These are phyloP conservation scores for Thrips palmi DNA, from an alignment of 1,140 invertebrate genomes.

Conservation along the genomic window DNA sequence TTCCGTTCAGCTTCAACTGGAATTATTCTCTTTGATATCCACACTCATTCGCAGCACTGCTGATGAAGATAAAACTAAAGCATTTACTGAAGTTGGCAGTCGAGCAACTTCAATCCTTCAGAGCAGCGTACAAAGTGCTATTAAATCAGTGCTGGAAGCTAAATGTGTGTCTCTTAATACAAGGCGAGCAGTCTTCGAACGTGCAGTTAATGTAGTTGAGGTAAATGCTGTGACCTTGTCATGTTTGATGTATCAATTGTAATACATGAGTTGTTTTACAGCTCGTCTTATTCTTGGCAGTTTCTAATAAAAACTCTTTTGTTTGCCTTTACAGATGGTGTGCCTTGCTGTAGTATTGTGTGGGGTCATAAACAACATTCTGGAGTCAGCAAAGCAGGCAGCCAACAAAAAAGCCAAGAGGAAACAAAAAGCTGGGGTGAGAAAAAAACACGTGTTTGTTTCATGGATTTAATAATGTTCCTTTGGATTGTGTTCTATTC, in stretches of 20 bases:
- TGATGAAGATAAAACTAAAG: constrained; percentile 1
- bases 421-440: too few relatives aligned
- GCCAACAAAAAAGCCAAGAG: too few relatives aligned
- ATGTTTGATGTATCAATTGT: background rate
- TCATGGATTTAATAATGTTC: too few relatives aligned
- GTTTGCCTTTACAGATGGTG: constrained; percentile 4
- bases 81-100: background rate
- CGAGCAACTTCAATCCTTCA: background rate
- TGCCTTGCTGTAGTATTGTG: constrained; percentile 3
- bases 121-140: background rate
- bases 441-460: too few relatives aligned
- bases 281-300: too few relatives aligned
- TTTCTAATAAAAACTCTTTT: too few relatives aligned
- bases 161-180: too few relatives aligned
- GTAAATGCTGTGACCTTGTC: background rate
- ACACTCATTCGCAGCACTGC: background rate
- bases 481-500: too few relatives aligned
- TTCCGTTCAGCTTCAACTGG: constrained; percentile 1
- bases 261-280: constrained; percentile 1
- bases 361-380: background rate
- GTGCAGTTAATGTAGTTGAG: background rate
- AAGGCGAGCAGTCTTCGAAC: too few relatives aligned
- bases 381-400: too few relatives aligned
- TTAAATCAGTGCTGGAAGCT: background rate
- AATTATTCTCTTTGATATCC: background rate